Evolutionary conservation across 2,113 vertebrate genomes (phyloP).

Genomic region (Eonycteris spelaea): DNA sequence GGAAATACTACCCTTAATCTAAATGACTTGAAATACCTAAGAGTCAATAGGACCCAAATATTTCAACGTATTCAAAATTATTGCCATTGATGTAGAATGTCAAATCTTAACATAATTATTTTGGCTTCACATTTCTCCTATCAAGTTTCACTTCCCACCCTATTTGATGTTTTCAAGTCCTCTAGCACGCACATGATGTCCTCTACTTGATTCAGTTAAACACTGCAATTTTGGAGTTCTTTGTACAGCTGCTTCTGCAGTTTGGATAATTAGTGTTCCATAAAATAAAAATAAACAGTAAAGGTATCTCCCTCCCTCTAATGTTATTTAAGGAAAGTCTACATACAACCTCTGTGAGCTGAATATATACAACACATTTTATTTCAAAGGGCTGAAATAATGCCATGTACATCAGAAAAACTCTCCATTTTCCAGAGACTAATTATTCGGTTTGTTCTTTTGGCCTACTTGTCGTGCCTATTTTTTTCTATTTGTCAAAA

Average conservation of each 20-base stretch:
- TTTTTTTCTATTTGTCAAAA: background rate
- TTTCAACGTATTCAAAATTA: background rate
- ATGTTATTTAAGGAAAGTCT: constrained; percentile 33
- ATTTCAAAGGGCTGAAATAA: constrained; percentile 39
- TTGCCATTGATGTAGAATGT: background rate
- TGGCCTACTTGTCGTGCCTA: background rate
- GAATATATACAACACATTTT: constrained; percentile 22
- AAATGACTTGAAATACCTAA: background rate
- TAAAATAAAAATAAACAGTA: constrained; percentile 51
- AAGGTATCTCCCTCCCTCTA: background rate
- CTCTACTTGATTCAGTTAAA: background rate
- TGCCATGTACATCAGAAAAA: background rate
- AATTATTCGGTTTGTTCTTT: background rate
- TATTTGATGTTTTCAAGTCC: background rate
- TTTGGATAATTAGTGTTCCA: constrained; percentile 24
- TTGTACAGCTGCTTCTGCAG: constrained; percentile 36
- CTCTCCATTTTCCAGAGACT: background rate
- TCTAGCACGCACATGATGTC: background rate
- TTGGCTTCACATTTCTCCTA: background rate
- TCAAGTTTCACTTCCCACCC: background rate
- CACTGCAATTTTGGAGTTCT: background rate
- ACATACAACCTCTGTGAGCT: background rate
- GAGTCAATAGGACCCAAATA: background rate
- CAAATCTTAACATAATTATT: background rate
- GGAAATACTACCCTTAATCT: background rate